Conservation (phyloP, 2,113 vertebrate genomes). For the Melanostigma gelatinosum region DNA sequence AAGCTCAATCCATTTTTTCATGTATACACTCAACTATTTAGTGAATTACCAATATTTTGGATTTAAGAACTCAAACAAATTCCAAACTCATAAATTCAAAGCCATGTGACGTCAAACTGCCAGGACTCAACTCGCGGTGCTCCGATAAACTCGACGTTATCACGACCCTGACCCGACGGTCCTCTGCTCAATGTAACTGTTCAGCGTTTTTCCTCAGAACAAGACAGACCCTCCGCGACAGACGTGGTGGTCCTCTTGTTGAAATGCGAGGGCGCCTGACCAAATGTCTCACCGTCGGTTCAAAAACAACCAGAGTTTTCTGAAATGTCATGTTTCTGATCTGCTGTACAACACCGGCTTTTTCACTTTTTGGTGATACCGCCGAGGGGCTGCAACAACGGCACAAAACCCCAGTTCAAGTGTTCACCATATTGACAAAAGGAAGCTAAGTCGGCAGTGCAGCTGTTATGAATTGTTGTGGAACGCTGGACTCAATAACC, state of each 20-base stretch:
- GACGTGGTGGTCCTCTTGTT: conserved; percentile 62
- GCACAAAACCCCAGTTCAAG: background rate
- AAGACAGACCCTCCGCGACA: conserved; percentile 63
- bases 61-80: background rate
- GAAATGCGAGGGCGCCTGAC: conserved; percentile 49
- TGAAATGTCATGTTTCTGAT: conserved; percentile 52
- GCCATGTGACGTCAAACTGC: background rate
- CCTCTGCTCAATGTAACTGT: conserved; percentile 39
- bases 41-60: background rate
- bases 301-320: conserved; percentile 52
- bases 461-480: conserved; percentile 12
- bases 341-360: conserved; percentile 17
- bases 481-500: conserved; percentile 31
- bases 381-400: background rate
- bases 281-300: conserved; percentile 43
- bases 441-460: background rate
- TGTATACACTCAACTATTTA: background rate
- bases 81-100: background rate
- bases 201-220: conserved; percentile 69
- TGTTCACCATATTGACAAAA: background rate
- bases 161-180: conserved; percentile 10
- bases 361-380: background rate
- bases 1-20: background rate
- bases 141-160: background rate
- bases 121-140: conserved; percentile 1